These are phyloP conservation scores for Amblyraja radiata DNA, from an alignment of 2,797 vertebrate genomes.

Conservation along the genomic window DNA sequence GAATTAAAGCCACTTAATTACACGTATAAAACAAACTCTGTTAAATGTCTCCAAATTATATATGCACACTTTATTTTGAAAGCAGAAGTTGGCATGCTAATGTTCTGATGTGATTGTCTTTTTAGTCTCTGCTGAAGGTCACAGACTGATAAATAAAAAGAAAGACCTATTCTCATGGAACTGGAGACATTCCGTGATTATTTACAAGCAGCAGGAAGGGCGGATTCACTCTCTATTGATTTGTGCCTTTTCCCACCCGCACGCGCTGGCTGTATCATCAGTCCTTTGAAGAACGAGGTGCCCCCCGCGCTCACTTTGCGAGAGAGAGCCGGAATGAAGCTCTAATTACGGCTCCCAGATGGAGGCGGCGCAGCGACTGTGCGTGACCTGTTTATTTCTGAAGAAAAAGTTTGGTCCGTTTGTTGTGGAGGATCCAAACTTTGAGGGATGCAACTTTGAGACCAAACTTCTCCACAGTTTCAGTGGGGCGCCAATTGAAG, in stretches of 20 bases:
- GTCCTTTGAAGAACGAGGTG: slow-evolving; percentile 10
- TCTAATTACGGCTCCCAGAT: neutral
- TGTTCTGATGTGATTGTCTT: neutral
- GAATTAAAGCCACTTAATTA: slow-evolving; percentile 31
- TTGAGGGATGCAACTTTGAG: neutral
- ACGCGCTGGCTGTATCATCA: neutral
- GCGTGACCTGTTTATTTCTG: neutral
- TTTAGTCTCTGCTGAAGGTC: slow-evolving; percentile 8
- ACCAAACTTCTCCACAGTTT: neutral
- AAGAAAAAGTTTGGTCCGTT: neutral
- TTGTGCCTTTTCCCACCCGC: neutral
- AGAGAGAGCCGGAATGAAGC: neutral
- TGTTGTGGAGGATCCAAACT: no score
- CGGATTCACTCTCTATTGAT: neutral
- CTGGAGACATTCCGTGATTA: slow-evolving; percentile 6
- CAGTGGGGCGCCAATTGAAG: neutral
- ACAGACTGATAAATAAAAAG: neutral
- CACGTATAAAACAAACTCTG: neutral
- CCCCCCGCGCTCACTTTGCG: neutral
- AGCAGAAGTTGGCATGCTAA: neutral
- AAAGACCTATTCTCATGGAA: neutral
- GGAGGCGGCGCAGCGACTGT: neutral
- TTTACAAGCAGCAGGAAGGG: neutral
- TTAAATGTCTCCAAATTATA: slow-evolving; percentile 20
- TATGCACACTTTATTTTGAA: neutral